These are phyloP conservation scores for Xenops minutus DNA, from an alignment of 2,797 vertebrate species.

Conservation along the genomic window DNA sequence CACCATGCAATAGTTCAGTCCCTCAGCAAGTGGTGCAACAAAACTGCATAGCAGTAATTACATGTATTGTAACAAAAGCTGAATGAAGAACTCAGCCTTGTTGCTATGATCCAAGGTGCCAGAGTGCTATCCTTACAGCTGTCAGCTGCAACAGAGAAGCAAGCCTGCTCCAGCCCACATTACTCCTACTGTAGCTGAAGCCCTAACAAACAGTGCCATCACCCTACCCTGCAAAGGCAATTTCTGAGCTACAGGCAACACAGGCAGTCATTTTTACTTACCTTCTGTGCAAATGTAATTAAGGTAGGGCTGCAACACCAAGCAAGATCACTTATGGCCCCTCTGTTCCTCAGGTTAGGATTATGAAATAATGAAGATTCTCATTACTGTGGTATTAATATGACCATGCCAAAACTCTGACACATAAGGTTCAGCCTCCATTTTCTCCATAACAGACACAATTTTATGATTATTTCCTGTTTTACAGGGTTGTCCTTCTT, in stretches of 20 bases:
- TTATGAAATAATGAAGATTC: neutral
- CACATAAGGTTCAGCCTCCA: neutral
- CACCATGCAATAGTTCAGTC: neutral
- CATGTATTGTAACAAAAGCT: neutral
- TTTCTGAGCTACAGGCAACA: neutral
- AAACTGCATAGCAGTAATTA: neutral
- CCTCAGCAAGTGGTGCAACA: neutral
- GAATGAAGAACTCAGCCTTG: neutral
- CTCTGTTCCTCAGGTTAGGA: neutral
- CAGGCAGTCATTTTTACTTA: neutral
- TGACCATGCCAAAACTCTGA: neutral
- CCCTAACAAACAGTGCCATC: neutral
- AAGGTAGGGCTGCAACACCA: neutral
- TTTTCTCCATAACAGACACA: neutral
- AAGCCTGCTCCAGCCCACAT: neutral
- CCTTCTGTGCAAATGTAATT: neutral
- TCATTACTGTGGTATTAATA: neutral
- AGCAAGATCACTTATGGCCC: neutral
- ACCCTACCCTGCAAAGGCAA: rapidly evolving
- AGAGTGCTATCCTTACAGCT: neutral
- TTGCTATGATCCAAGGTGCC: neutral
- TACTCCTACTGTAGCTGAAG: neutral
- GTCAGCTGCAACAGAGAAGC: neutral
- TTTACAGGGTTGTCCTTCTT: neutral
- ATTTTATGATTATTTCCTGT: neutral